phyloP scores from a whole-genome alignment of 2,113 vertebrate species.

The Hypanus sabinus region DNA sequence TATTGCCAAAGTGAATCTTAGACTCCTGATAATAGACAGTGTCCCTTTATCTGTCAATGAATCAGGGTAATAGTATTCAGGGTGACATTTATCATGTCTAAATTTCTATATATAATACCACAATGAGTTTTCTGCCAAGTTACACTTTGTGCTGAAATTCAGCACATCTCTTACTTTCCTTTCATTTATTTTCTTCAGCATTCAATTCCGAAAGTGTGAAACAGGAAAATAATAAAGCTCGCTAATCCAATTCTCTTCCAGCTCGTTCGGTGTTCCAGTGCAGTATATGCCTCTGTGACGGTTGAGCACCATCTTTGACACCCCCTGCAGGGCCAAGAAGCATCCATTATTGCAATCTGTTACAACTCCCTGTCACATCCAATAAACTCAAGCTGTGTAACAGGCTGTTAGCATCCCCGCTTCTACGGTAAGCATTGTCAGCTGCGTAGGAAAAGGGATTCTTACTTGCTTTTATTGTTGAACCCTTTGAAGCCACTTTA shows the following conservation, averaged over 20 bases:
- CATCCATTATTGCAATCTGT: slow-evolving; percentile 18
- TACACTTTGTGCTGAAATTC: neutral
- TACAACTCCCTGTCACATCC: slow-evolving; percentile 5
- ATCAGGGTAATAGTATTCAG: slow-evolving; percentile 15
- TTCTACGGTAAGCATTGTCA: slow-evolving; percentile 11
- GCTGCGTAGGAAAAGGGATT: neutral
- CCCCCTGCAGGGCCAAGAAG: slow-evolving; percentile 10
- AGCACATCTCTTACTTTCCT: neutral
- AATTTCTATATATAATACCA: neutral
- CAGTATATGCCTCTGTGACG: neutral
- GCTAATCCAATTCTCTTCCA: neutral
- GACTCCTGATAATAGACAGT: neutral
- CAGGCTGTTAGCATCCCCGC: neutral
- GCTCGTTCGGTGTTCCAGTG: neutral
- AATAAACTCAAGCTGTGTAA: neutral
- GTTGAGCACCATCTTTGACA: neutral
- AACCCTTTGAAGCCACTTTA: neutral
- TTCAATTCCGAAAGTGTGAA: neutral
- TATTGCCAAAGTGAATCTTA: slow-evolving; percentile 15
- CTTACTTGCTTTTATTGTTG: neutral
- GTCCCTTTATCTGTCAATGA: neutral
- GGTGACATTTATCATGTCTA: slow-evolving; percentile 19
- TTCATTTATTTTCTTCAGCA: neutral
- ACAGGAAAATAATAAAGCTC: neutral
- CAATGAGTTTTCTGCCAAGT: neutral